These are phyloP conservation scores for Cephus cinctus DNA, from an alignment of 1,140 invertebrate genomes.

Conservation along the genomic window DNA sequence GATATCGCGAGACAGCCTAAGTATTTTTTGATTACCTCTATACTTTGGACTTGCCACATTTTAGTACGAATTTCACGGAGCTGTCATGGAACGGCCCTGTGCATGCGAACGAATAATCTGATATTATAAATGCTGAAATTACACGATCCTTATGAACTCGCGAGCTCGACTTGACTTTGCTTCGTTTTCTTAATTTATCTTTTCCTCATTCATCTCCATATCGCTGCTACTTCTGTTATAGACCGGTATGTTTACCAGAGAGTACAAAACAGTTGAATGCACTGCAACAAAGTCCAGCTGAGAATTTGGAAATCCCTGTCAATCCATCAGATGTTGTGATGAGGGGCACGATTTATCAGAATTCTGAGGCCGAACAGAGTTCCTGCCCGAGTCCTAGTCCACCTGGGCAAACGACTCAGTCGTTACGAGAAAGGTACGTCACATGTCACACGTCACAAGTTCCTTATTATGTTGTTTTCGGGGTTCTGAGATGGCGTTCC, in stretches of 20 bases:
- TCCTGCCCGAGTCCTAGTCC: slow-evolving; percentile 36
- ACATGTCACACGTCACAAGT: background rate
- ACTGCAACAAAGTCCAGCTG: slow-evolving; percentile 30
- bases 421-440: slow-evolving; percentile 47
- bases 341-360: slow-evolving; percentile 47
- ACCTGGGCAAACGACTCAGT: slow-evolving; percentile 41
- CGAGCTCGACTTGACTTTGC: too few relatives aligned
- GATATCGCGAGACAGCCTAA: too few relatives aligned
- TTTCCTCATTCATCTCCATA: too few relatives aligned
- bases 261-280: slow-evolving; percentile 46
- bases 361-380: slow-evolving; percentile 41
- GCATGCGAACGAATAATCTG: too few relatives aligned
- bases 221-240: slow-evolving; percentile 27
- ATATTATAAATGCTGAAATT: too few relatives aligned
- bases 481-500: background rate
- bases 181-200: too few relatives aligned
- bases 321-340: slow-evolving; percentile 46
- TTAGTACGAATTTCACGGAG: too few relatives aligned
- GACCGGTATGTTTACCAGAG: slow-evolving; percentile 42
- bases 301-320: slow-evolving; percentile 42
- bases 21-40: too few relatives aligned
- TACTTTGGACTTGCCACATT: too few relatives aligned
- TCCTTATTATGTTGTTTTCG: slow-evolving; percentile 2
- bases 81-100: too few relatives aligned
- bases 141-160: too few relatives aligned